Percentiles rank a stretch among this genome's conserved stretches.
Evolutionary conservation across 2,888 invertebrate genomes (phyloP).

Genomic region (Limnephilus auricula): DNA sequence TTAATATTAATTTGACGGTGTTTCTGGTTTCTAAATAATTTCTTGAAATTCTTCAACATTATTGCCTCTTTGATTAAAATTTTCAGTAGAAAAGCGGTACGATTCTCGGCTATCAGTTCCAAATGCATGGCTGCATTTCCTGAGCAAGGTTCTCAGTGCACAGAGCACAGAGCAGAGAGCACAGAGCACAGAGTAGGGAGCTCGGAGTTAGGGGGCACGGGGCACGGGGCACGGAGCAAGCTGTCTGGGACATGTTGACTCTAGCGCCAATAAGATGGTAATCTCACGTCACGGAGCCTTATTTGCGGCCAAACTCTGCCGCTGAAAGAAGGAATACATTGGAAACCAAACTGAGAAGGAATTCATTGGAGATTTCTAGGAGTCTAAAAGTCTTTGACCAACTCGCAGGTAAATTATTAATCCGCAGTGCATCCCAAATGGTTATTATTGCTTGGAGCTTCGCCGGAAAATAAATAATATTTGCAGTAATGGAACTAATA

Average conservation of each 20-base stretch:
- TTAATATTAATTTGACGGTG: no score
- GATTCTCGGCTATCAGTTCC: background rate
- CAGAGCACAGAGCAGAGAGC: background rate
- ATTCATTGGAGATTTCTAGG: background rate
- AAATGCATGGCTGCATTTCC: background rate
- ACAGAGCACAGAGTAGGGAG: background rate
- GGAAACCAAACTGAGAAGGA: background rate
- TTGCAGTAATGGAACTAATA: no score
- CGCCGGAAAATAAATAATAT: background rate
- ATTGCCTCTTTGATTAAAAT: background rate
- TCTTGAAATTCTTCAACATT: background rate
- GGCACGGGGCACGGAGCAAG: background rate
- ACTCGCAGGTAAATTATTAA: background rate
- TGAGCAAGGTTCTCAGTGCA: background rate
- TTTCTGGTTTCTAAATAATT: no score
- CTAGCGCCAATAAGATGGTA: constrained; percentile 39
- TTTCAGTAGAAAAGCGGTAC: background rate
- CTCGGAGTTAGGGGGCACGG: background rate
- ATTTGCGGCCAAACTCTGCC: constrained; percentile 10
- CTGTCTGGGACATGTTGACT: constrained; percentile 22
- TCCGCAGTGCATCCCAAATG: background rate
- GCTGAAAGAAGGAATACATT: background rate
- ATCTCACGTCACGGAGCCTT: background rate
- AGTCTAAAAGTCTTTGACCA: constrained; percentile 9
- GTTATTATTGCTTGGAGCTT: background rate